Base-by-base conservation (phyloP, 2,113 vertebrate species). In the Macheiramphus alcinus region DNA sequence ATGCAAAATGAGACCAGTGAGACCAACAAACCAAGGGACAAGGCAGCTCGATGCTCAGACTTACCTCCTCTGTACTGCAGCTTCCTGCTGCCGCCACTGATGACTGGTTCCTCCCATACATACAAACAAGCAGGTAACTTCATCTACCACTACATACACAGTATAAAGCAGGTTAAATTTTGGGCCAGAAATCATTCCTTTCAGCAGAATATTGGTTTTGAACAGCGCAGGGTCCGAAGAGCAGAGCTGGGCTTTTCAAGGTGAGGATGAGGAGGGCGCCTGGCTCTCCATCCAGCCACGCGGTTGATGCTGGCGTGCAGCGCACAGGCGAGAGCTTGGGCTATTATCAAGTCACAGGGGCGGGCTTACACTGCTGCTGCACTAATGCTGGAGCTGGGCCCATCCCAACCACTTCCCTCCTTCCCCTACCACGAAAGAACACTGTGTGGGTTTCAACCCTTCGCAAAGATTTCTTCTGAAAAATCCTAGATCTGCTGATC, bases 31-130 rank as follows among this genome's bases (percentile, higher is more conserved):
- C 22, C 55, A 23, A 47, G 36, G 78, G 67, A 59, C 13, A 38
- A 36, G 52, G 79, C 52, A 40, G 31, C 26, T 63, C 0, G 0
- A 34, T 5, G 76, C 74, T 65, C 74, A 67, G 26, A 36, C 70
- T 63, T n/a, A 79, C 74, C 67, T 83, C 40, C 70, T 55, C 70
- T 11, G 36, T 11, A 5, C 2, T 1, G 18, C 0, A 0, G 20
- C 36, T 26, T 50, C 52, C 73, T 52, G 40, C 53, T 42, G 65
- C 22, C 17, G 1, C 31, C 61, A 31, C 31, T 11, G 38, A 29
- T 20, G 22, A 21, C 20, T n/a, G 25, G 5, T 11, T 88, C 31
- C 58, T 80, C 47, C 25, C 25, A 31, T 8, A 26, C 5, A 10
- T 8, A 34, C 10, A 74, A 47, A 61, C 1, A 4, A 73, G 52